Evolutionary conservation across 1,140 invertebrate species (phyloP), one percentile per base, ranked within the genome.

Genomic region (Drosophila novamexicana): DNA sequence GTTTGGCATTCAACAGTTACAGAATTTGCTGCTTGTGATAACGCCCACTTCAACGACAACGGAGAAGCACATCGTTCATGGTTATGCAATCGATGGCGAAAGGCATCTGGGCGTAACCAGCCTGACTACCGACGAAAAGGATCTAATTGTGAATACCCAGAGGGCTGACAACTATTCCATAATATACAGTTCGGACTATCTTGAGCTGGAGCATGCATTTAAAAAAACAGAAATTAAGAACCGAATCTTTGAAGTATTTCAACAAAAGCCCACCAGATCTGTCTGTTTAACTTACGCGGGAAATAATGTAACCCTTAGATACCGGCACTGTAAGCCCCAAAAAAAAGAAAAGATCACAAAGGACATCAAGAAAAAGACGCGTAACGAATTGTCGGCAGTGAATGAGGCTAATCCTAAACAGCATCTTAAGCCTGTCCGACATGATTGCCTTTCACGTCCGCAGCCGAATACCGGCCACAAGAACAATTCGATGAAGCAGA

Each of bases 81-180:
- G 32, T 2, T 70, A n/a, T 42, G 5, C 7, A 0, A 54, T 63
- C 0, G 9, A 63, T 12, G 6, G 6, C 6, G 6, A 39, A 7
- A 6, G n/a, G 0, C 67, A 70, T 70, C 9, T 63, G 4, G 67
- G 67, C n/a, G 49, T 63, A 5, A 70, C 67, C 5, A 70, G 39
- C 1, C 5, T 70, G 39, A 70, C 58, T 0, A 9, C 9, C 1
- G 1, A 14, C 1, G 67, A 70, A 5, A 52, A n/a, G 5, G 34
- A 63, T 0, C 40, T 54, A 0, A 34, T 70, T 9, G 50, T 37
- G 10, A 2, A 22, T n/a, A 29, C 7, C 6, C 59, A 62, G 2
- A 22, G 7, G 7, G 5, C 40, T 0, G 16, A 36, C 0, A 37
- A 32, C 14, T 64, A 53, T 10, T 16, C 12, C 0, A 4, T 70